These are phyloP conservation scores for Nyctibius bracteatus DNA, from an alignment of 2,113 vertebrate species.

Conservation along the genomic window DNA sequence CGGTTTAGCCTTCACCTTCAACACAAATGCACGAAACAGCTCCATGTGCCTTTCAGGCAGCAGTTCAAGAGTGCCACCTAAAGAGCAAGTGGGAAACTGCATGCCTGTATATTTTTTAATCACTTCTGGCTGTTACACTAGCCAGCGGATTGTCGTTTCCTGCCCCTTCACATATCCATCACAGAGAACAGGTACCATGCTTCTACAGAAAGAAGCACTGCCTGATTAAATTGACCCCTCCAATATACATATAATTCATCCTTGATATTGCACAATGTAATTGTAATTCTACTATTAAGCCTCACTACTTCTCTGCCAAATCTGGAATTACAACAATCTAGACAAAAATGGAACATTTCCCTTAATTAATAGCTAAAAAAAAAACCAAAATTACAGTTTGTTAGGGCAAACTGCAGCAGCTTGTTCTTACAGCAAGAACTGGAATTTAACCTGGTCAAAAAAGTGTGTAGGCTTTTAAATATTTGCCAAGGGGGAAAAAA, in stretches of 20 bases:
- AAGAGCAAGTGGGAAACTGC: not conserved
- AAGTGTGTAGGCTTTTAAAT: not conserved
- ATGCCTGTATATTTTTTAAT: not conserved
- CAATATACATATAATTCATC: fast-evolving
- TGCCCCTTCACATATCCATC: fast-evolving
- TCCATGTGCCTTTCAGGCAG: not conserved
- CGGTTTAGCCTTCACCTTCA: not conserved
- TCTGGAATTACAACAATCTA: not conserved
- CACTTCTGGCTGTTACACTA: too few relatives aligned
- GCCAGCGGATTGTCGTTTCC: not conserved
- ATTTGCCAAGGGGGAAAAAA: not conserved
- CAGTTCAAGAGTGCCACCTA: constrained; percentile 17
- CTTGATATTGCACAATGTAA: fast-evolving
- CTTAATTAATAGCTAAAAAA: not conserved
- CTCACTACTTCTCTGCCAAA: not conserved
- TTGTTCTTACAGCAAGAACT: not conserved
- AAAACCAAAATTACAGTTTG: not conserved
- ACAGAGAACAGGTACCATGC: not conserved
- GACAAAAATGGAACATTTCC: not conserved
- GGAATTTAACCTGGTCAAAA: not conserved
- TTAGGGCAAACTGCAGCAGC: not conserved
- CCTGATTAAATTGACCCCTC: not conserved
- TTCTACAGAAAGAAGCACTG: not conserved
- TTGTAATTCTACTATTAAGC: not conserved
- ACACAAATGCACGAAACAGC: not conserved